phyloP scores from a whole-genome alignment of 2,888 invertebrate genomes.

The Dryomyza anilis region DNA sequence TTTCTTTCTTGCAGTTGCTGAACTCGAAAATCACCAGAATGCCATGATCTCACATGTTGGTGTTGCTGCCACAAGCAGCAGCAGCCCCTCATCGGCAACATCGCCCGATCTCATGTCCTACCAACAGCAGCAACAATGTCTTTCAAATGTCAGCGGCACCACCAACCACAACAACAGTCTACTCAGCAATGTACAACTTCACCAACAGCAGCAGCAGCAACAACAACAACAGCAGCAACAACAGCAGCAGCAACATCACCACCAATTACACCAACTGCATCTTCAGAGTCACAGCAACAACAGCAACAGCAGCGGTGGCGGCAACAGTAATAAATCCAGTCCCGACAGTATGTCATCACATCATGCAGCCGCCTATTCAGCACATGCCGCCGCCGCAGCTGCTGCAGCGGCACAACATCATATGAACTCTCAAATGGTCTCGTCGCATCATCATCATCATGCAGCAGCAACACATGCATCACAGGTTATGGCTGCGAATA shows the following conservation, averaged over 20 bases:
- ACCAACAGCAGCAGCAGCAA: slow-evolving; percentile 25
- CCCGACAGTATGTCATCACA: slow-evolving; percentile 32
- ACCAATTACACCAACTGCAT: slow-evolving; percentile 31
- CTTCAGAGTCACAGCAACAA: slow-evolving; percentile 26
- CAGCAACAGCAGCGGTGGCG: slow-evolving; percentile 28
- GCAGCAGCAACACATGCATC: slow-evolving; percentile 32
- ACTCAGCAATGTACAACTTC: slow-evolving; percentile 24
- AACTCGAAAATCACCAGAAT: slow-evolving; percentile 46
- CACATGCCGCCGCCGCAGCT: slow-evolving; percentile 28
- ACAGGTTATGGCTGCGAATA: slow-evolving; percentile 46
- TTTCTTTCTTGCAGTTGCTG: slow-evolving; percentile 39
- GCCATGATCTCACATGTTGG: slow-evolving; percentile 36
- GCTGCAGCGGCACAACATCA: slow-evolving; percentile 29
- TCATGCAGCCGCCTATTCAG: slow-evolving; percentile 14
- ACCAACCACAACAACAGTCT: slow-evolving; percentile 32
- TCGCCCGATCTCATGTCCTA: slow-evolving; percentile 51
- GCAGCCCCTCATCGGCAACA: slow-evolving; percentile 52
- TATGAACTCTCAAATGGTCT: slow-evolving; percentile 10
- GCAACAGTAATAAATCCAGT: slow-evolving; percentile 32
- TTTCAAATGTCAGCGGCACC: slow-evolving; percentile 35
- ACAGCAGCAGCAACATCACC: slow-evolving; percentile 32
- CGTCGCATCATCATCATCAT: slow-evolving; percentile 16
- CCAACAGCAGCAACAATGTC: slow-evolving; percentile 46
- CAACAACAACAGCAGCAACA: too few species aligned
- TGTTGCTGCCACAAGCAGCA: slow-evolving; percentile 40